phyloP scores from a whole-genome alignment of 2,888 invertebrate species.

The Ischnura elegans region DNA sequence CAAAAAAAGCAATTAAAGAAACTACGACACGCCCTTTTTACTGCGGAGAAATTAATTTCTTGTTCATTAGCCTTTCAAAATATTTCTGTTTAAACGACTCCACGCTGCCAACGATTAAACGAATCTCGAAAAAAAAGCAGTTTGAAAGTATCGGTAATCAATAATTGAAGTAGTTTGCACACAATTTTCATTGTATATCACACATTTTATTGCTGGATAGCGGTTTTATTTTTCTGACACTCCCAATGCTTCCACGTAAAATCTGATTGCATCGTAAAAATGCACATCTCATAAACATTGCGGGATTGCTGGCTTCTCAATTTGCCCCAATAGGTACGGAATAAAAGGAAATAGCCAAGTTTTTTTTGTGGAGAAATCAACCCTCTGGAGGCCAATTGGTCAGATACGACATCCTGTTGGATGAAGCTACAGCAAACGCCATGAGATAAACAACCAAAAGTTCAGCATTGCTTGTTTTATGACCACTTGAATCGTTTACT shows the following conservation, averaged over 20 bases:
- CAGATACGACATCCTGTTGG: background rate
- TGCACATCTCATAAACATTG: background rate
- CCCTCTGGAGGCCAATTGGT: background rate
- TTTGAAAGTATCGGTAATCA: background rate
- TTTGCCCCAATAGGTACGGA: background rate
- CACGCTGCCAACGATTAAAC: background rate
- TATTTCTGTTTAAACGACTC: background rate
- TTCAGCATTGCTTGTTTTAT: background rate
- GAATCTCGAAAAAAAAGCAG: background rate
- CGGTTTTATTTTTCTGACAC: background rate
- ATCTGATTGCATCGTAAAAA: background rate
- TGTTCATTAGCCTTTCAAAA: background rate
- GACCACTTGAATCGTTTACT: background rate
- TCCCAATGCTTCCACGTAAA: background rate
- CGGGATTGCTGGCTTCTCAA: background rate
- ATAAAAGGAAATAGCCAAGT: background rate
- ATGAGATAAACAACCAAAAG: background rate
- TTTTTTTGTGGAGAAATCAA: background rate
- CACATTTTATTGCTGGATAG: background rate
- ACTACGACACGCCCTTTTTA: background rate
- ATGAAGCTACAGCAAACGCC: background rate
- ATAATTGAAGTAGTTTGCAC: background rate
- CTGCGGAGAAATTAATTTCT: background rate
- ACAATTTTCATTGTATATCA: background rate
- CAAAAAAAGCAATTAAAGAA: background rate